Conservation (phyloP, 2,113 vertebrate species). For the Cheilinus undulatus region DNA sequence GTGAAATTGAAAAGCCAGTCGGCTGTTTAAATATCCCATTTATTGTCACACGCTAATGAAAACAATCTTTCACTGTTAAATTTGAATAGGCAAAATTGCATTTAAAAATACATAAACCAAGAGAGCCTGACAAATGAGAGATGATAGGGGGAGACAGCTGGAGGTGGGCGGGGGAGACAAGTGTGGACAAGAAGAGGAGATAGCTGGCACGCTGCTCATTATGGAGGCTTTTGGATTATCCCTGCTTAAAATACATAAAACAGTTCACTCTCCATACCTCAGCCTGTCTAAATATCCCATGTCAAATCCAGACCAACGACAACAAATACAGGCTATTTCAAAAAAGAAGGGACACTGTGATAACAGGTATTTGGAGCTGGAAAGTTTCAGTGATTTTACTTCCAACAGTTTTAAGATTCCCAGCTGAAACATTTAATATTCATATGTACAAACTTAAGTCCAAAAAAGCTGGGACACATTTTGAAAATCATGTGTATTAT, state of each 20-base stretch:
- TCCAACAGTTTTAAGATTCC: too few relatives aligned
- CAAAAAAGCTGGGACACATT: too few relatives aligned
- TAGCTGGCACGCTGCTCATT: neutral
- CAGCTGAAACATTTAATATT: too few relatives aligned
- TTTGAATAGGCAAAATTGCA: conserved; percentile 72
- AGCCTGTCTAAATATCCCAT: too few relatives aligned
- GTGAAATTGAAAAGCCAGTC: conserved; percentile 83
- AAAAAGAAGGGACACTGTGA: too few relatives aligned
- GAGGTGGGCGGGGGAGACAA: conserved; percentile 1
- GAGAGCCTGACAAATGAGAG: conserved; percentile 70
- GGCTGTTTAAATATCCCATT: conserved; percentile 82
- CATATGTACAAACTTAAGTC: too few relatives aligned
- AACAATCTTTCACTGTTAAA: conserved; percentile 81
- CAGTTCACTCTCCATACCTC: neutral
- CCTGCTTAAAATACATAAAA: conserved; percentile 17
- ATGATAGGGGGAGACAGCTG: conserved; percentile 29
- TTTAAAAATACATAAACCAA: conserved; percentile 79
- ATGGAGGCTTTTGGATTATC: neutral
- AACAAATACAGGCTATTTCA: too few relatives aligned
- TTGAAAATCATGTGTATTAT: too few relatives aligned
- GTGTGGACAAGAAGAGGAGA: conserved; percentile 12
- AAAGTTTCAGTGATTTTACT: too few relatives aligned
- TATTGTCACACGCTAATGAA: conserved; percentile 81
- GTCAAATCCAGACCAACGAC: neutral
- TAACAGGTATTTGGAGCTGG: too few relatives aligned